phyloP scores from a whole-genome alignment of 2,888 invertebrate genomes.

The Limnephilus rhombicus region DNA sequence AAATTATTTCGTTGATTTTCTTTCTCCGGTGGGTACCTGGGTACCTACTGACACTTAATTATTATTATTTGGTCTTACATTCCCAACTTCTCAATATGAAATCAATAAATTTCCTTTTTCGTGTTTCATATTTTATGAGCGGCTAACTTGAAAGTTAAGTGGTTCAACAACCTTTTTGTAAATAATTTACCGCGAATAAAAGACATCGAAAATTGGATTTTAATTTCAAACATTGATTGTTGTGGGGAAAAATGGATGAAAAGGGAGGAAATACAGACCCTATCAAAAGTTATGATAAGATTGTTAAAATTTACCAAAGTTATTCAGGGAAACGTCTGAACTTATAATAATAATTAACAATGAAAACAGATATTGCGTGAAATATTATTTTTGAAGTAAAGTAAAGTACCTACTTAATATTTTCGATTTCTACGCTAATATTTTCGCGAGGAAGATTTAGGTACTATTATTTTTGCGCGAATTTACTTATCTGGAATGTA shows the following conservation, averaged over 20 bases:
- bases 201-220: not conserved
- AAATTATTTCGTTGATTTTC: not conserved
- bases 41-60: not conserved
- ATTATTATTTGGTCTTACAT: not conserved
- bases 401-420: not conserved
- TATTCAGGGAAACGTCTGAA: not conserved
- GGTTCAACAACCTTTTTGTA: not conserved
- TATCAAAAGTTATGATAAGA: not conserved
- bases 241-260: too few species aligned
- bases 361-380: not conserved
- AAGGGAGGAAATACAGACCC: not conserved
- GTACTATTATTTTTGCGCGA: not conserved
- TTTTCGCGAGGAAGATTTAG: not conserved
- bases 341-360: not conserved
- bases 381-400: not conserved
- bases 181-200: not conserved
- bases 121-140: not conserved
- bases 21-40: too few species aligned
- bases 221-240: not conserved
- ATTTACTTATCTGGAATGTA: not conserved
- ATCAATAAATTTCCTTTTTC: not conserved
- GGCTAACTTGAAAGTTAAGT: not conserved
- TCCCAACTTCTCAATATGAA: not conserved
- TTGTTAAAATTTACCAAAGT: too few species aligned
- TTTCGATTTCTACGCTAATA: not conserved